phyloP scores from a whole-genome alignment of 2,113 vertebrate species.

The Lasiurus cinereus region DNA sequence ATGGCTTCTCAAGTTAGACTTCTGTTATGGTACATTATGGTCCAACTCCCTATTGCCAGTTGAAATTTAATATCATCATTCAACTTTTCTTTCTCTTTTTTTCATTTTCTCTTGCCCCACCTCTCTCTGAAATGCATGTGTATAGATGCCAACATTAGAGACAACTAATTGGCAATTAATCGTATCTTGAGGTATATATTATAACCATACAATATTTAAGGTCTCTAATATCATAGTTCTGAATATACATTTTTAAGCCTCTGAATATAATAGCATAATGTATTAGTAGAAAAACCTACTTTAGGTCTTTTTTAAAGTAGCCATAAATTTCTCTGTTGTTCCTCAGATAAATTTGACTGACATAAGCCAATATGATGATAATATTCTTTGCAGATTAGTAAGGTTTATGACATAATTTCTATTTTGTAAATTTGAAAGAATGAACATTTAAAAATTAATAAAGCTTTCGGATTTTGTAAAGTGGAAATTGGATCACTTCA shows the following conservation, averaged over 20 bases:
- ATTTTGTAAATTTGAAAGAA: conserved; percentile 74
- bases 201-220: background rate
- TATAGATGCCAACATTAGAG: background rate
- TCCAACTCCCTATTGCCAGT: background rate
- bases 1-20: background rate
- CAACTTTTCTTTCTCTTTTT: background rate
- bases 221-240: background rate
- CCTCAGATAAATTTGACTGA: conserved; percentile 22
- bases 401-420: conserved; percentile 73
- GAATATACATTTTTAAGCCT: conserved; percentile 17
- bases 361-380: conserved; percentile 68
- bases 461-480: conserved; percentile 48
- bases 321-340: conserved; percentile 31
- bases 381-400: conserved; percentile 64
- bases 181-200: background rate
- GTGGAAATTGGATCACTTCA: conserved; percentile 47
- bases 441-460: conserved; percentile 43
- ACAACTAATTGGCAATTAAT: background rate
- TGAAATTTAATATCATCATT: conserved; percentile 42
- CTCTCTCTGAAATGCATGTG: background rate
- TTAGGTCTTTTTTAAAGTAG: conserved; percentile 47
- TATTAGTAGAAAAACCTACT: conserved; percentile 41
- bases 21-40: background rate
- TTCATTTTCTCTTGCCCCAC: background rate
- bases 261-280: background rate